Evolutionary conservation across 1,140 invertebrate genomes (phyloP).

Genomic region (Drosophila asahinai): DNA sequence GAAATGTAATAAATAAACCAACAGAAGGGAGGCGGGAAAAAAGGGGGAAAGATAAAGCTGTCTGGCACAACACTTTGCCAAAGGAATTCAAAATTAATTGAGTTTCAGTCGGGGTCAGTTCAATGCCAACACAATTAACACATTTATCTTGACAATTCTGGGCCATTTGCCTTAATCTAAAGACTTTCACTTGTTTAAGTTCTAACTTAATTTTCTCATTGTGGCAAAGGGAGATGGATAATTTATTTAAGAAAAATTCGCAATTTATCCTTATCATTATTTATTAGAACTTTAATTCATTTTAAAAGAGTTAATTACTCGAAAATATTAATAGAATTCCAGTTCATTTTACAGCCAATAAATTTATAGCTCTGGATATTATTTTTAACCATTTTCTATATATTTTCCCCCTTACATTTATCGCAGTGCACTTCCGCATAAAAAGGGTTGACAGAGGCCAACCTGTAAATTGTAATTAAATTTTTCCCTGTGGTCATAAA

Average conservation of each 20-base stretch:
- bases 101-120: constrained; percentile 39
- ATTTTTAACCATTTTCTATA: background rate
- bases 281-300: too few relatives aligned
- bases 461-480: constrained; percentile 80
- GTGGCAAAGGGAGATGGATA: background rate
- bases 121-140: constrained; percentile 36
- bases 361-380: background rate
- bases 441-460: constrained; percentile 43
- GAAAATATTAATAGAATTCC: background rate
- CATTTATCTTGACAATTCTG: constrained; percentile 44
- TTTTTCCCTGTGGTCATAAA: constrained; percentile 43
- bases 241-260: background rate
- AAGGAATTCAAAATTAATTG: constrained; percentile 50
- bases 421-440: background rate
- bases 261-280: too few relatives aligned
- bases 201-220: constrained; percentile 19
- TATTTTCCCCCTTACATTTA: background rate
- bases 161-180: constrained; percentile 35
- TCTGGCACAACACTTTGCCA: constrained; percentile 39
- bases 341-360: background rate
- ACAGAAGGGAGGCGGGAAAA: background rate
- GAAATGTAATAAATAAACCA: constrained; percentile 75
- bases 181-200: constrained; percentile 5
- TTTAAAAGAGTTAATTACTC: background rate
- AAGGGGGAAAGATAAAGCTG: constrained; percentile 1